These are phyloP conservation scores for Spinus pinus DNA, from an alignment of 2,797 vertebrate species.

Conservation along the genomic window DNA sequence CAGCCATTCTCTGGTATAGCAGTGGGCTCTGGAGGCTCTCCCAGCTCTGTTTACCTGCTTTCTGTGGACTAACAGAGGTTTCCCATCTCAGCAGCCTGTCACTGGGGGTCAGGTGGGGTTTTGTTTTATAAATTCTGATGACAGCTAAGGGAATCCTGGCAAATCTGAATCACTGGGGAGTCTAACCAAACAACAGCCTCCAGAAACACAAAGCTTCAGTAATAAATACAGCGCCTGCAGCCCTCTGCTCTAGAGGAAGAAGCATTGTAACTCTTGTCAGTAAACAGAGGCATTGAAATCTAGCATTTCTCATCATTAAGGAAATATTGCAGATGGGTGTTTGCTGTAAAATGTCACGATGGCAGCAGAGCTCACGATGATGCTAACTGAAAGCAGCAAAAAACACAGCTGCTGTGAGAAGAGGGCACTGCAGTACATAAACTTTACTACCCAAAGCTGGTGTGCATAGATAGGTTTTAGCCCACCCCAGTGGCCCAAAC, in stretches of 20 bases:
- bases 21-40: neutral
- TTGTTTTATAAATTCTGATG: conserved; percentile 28
- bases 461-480: neutral
- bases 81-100: neutral
- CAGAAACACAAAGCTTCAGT: neutral
- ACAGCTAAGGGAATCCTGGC: conserved; percentile 6
- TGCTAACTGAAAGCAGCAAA: neutral
- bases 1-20: neutral
- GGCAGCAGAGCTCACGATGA: neutral
- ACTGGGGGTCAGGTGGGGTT: neutral
- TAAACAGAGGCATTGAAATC: conserved; percentile 1
- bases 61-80: conserved; percentile 24
- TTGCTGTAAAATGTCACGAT: neutral
- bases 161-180: neutral
- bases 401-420: neutral
- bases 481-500: neutral
- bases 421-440: neutral
- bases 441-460: neutral
- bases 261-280: neutral
- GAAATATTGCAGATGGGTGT: neutral
- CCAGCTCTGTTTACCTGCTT: conserved; percentile 13
- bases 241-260: neutral
- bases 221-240: neutral
- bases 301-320: neutral
- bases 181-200: neutral